These are phyloP conservation scores for Petrosia ficiformis DNA, from an alignment of 37 sponge, comb jelly and placozoan genomes.

Conservation along the genomic window DNA sequence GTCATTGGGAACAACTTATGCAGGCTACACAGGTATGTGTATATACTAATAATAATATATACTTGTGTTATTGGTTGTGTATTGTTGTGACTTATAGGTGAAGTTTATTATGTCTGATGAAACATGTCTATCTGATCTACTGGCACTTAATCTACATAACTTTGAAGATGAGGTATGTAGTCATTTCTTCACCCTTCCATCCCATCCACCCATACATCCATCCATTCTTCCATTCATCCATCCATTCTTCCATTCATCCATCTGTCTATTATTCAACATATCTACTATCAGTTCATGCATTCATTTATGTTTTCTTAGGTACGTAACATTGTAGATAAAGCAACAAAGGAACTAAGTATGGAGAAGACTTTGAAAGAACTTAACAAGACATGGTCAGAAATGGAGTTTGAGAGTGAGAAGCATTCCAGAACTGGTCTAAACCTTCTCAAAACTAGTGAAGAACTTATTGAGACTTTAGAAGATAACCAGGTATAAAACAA, in stretches of 20 bases:
- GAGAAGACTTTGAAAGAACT: constrained; percentile 95
- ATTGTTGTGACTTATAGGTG: constrained; percentile 45
- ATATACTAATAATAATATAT: no score
- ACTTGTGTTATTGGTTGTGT: not conserved
- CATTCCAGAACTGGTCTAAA: constrained; percentile 83
- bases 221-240: no score
- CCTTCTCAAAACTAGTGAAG: constrained; percentile 84
- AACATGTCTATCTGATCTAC: constrained; percentile 89
- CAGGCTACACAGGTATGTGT: constrained; percentile 93
- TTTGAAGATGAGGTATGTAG: constrained; percentile 98
- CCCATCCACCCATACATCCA: no score
- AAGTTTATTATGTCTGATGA: constrained; percentile 96
- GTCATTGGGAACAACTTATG: constrained; percentile 99
- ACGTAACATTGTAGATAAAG: constrained; percentile 95
- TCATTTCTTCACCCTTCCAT: no score
- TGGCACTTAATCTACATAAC: constrained; percentile 94
- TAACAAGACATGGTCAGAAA: constrained; percentile 91
- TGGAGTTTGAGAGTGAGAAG: constrained; percentile 94
- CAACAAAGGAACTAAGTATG: constrained; percentile 98
- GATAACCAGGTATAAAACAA: constrained; percentile 83
- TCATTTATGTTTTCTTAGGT: constrained; percentile 7
- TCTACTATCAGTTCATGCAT: no score
- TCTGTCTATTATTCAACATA: not conserved
- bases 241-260: not conserved
- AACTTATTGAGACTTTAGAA: constrained; percentile 98